Evolutionary conservation across 2,113 vertebrate species (phyloP).

Genomic region (Pyrgilauda ruficollis): DNA sequence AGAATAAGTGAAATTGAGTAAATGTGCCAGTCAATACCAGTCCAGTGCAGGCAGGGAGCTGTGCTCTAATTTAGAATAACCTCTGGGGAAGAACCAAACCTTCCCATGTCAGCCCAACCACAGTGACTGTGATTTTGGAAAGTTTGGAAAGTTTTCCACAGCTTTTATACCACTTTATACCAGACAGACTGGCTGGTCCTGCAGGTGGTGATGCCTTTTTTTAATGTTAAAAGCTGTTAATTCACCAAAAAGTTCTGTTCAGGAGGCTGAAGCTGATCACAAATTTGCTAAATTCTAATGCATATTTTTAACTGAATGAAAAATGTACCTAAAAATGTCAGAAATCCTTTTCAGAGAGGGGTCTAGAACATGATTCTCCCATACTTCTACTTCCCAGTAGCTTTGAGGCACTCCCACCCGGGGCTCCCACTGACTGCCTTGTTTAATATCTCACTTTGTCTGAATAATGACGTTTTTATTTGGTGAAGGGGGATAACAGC

Average conservation of each 20-base stretch:
- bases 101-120: rapidly evolving
- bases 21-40: not conserved
- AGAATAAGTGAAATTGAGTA: not conserved
- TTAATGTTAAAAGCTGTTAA: not conserved
- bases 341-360: not conserved
- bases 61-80: not conserved
- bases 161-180: not conserved
- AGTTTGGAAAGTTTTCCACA: not conserved
- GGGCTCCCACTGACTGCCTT: not conserved
- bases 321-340: not conserved
- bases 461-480: not conserved
- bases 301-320: not conserved
- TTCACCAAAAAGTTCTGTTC: not conserved
- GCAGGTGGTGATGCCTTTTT: not conserved
- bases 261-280: not conserved
- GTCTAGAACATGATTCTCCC: not conserved
- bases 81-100: not conserved
- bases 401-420: not conserved
- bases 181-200: not conserved
- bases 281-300: not conserved
- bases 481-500: not conserved
- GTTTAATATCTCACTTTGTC: not conserved
- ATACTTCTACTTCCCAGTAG: not conserved
- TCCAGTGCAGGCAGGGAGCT: not conserved
- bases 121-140: not conserved